Base-by-base conservation (phyloP, 23 tunicate genomes). In the Ciona savignyi region DNA sequence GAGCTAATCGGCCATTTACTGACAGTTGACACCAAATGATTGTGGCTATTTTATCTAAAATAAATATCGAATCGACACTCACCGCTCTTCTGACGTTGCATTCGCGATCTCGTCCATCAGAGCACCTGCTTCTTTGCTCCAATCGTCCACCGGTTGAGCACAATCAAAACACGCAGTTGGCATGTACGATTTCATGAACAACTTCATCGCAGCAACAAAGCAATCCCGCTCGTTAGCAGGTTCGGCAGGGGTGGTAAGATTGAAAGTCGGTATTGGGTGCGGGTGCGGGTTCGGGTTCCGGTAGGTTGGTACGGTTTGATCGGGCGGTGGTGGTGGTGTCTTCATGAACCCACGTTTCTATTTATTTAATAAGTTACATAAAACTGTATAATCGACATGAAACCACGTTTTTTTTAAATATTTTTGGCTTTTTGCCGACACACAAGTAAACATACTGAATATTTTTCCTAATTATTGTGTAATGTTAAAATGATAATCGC, bases 91-190 rank as follows among this genome's bases (percentile, higher is more conserved):
- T 6, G 56, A 6, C 15, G 56, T 15, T 42, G 56, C 56, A 42
- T 15, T 42, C 15, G 56, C 15, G 15, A 87, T 29, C 30, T 87
- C 86, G 19, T 76, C 69, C 28, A 81, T 33, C 74, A 87, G 69
- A 4, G 75, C 80, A 24, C 64, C 81, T 29, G 95, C 86, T 42
- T 87, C 95, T 65, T 60, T 76, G 61, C 83, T 65, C 95, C 95
- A 87, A 34, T 87, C 86, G 48, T 74, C 73, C 25, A 48, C 76
- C 24, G 82, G 78, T 63, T 71, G 67, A 9, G 71, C 73, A 56
- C 78, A 71, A 15, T 71, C 68, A 71, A 72, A 62, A 25, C 78
- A 69, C 2, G 71, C 63, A 0, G 61, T 74, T n/a, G 89, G 89
- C 77, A 35, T 21, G 77, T 84, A 77, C 1, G 89, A 84, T n/a